Conservation (phyloP, 2,113 vertebrate genomes). For the Laticauda colubrina region DNA sequence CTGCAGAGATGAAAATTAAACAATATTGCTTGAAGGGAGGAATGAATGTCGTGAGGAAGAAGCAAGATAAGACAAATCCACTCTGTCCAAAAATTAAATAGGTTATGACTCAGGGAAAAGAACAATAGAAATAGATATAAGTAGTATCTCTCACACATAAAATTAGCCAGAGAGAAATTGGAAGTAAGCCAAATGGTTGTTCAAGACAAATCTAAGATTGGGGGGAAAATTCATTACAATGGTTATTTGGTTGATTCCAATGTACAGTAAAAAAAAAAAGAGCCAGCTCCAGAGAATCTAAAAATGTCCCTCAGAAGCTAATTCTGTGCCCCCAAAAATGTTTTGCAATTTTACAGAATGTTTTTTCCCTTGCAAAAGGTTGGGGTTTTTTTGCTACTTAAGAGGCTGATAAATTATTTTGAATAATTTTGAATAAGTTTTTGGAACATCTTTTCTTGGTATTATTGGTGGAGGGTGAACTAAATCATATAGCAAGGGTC, state of each 20-base stretch:
- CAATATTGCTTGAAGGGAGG: constrained; percentile 44
- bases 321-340: neutral
- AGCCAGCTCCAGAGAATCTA: neutral
- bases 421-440: neutral
- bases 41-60: constrained; percentile 41
- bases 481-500: neutral
- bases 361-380: neutral
- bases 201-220: neutral
- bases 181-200: neutral
- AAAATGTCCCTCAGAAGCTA: neutral
- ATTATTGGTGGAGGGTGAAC: neutral
- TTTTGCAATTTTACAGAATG: neutral
- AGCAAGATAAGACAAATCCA: neutral
- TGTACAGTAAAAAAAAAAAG: neutral
- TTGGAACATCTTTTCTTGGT: neutral
- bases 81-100: constrained; percentile 37
- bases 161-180: neutral
- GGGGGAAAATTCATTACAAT: neutral
- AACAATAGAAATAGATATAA: neutral
- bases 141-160: neutral
- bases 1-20: constrained; percentile 50
- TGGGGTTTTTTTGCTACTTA: neutral
- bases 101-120: constrained; percentile 6
- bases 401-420: neutral
- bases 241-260: neutral